phyloP scores from a whole-genome alignment of 2,888 invertebrate genomes.

The Luffia ferchaultella region DNA sequence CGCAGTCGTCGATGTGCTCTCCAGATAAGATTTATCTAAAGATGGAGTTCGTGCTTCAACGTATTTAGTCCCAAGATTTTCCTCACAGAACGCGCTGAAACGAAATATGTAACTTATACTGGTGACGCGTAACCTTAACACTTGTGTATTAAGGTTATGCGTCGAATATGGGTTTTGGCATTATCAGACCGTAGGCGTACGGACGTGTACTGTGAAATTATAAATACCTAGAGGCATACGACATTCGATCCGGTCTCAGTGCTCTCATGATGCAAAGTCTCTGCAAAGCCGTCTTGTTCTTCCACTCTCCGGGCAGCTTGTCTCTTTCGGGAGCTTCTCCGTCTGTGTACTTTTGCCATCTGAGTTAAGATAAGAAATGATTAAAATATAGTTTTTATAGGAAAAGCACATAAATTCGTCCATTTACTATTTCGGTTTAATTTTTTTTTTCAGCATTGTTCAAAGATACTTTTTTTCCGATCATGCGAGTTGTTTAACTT shows the following conservation, averaged over 20 bases:
- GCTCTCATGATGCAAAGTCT: conserved; percentile 92
- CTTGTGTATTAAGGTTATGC: no score
- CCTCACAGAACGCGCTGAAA: conserved; percentile 82
- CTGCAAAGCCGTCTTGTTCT: conserved; percentile 85
- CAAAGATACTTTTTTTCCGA: no score
- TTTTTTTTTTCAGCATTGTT: no score
- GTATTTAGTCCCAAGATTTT: conserved; percentile 85
- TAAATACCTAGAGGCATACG: conserved; percentile 91
- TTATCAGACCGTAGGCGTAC: no score
- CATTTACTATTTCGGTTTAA: no score
- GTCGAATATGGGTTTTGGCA: no score
- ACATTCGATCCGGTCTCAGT: conserved; percentile 92
- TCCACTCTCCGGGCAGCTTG: conserved; percentile 96
- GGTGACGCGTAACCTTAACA: no score
- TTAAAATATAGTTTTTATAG: no score
- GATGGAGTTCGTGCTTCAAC: conserved; percentile 81
- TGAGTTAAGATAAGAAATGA: conserved; percentile 17
- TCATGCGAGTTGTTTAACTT: no score
- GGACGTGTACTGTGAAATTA: no score
- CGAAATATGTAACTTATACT: conserved; percentile 1
- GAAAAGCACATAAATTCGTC: no score
- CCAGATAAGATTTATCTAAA: conserved; percentile 85
- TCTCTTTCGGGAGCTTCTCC: conserved; percentile 93
- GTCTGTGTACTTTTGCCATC: conserved; percentile 94
- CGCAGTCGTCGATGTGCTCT: conserved; percentile 84